Evolutionary conservation across 1,140 invertebrate species (phyloP).

Genomic region (Sitophilus oryzae): DNA sequence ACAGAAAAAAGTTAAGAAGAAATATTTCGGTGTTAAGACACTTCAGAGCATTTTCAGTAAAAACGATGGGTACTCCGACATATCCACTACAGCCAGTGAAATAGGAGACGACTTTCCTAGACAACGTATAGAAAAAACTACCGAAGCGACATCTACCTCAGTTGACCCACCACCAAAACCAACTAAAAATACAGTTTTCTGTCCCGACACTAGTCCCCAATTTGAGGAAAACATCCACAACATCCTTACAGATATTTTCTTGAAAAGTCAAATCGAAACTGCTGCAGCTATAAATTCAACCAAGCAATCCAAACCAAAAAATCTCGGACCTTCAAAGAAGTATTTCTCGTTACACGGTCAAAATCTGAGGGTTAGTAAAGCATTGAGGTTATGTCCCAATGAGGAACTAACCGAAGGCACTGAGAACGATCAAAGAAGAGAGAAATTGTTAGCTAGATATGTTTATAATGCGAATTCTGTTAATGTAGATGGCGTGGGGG

Average conservation of each 20-base stretch:
- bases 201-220: constrained; percentile 38
- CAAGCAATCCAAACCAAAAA: too few relatives aligned
- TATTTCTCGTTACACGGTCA: constrained; percentile 37
- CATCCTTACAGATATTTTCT: constrained; percentile 42
- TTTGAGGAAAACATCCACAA: constrained; percentile 43
- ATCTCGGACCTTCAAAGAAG: constrained; percentile 33
- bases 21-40: constrained; percentile 45
- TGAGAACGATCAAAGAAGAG: constrained; percentile 38
- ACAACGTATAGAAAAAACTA: constrained; percentile 6
- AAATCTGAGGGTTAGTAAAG: constrained; percentile 41
- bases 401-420: constrained; percentile 29
- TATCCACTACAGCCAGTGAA: constrained; percentile 42
- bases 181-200: constrained; percentile 11
- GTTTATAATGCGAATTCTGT: constrained; percentile 42
- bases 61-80: constrained; percentile 42
- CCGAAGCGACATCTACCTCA: constrained; percentile 9
- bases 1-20: constrained; percentile 41
- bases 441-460: constrained; percentile 43
- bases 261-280: constrained; percentile 32
- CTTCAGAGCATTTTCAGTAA: constrained; percentile 45
- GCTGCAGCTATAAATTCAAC: constrained; percentile 16
- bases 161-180: not conserved
- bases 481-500: constrained; percentile 50
- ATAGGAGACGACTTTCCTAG: constrained; percentile 31
- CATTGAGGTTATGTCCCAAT: constrained; percentile 41